These are phyloP conservation scores for Varecia variegata DNA, from an alignment of 2,797 vertebrate species.

Conservation along the genomic window DNA sequence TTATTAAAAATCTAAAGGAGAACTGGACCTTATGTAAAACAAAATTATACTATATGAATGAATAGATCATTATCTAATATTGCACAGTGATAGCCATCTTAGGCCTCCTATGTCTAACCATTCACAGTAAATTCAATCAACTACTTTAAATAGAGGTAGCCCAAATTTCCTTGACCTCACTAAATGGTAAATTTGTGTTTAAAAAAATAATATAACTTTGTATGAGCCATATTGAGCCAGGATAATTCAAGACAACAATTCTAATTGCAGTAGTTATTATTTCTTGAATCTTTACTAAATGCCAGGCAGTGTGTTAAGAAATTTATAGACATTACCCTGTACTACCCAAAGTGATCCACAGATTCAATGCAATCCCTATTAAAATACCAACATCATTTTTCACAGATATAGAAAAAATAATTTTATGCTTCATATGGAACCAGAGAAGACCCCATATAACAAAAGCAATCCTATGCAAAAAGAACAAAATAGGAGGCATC, in stretches of 20 bases:
- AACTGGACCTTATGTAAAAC: not conserved
- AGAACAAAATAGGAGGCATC: no score
- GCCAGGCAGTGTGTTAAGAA: not conserved
- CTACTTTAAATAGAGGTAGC: not conserved
- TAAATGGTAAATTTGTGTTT: not conserved
- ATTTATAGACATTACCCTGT: not conserved
- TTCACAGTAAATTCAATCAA: not conserved
- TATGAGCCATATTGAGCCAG: not conserved
- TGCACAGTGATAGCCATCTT: not conserved
- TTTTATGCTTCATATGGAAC: no score
- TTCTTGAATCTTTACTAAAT: constrained; percentile 39
- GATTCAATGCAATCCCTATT: no score
- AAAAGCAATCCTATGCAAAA: no score
- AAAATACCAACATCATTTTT: no score
- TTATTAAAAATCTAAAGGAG: not conserved
- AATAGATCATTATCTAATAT: not conserved
- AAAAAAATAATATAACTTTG: not conserved
- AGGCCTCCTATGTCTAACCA: not conserved
- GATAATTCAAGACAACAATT: not conserved
- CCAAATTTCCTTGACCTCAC: not conserved
- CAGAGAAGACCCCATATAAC: no score
- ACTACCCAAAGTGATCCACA: no score
- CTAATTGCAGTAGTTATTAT: not conserved
- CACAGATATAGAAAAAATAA: no score
- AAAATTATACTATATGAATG: not conserved